These are phyloP conservation scores for Lytechinus variegatus DNA, from an alignment of 35 echinoderm and acorn worm genomes.

Conservation along the genomic window DNA sequence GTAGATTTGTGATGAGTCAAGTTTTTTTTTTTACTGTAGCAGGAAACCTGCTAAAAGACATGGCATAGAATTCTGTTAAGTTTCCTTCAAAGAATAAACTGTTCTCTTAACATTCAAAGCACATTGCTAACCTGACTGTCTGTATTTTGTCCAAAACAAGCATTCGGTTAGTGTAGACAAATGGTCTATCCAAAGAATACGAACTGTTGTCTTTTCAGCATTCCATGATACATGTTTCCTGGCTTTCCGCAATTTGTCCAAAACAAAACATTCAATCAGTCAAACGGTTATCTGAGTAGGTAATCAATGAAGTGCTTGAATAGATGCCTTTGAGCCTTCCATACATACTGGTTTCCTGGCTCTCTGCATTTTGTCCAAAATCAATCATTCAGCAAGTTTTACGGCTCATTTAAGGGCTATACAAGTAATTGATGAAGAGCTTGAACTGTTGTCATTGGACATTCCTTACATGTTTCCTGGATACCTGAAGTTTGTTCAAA, in stretches of 20 bases:
- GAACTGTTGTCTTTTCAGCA: neutral
- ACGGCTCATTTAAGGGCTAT: too few relatives aligned
- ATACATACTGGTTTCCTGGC: neutral
- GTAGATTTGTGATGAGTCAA: too few relatives aligned
- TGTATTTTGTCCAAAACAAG: neutral
- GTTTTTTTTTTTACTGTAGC: too few relatives aligned
- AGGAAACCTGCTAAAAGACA: too few relatives aligned
- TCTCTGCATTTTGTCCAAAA: neutral
- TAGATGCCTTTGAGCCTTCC: neutral
- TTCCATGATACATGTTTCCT: neutral
- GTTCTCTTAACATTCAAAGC: neutral
- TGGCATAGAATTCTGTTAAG: too few relatives aligned
- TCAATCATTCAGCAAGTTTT: neutral
- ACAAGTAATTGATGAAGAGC: too few relatives aligned
- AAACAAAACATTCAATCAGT: neutral
- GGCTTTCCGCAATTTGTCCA: neutral
- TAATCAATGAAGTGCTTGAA: too few relatives aligned
- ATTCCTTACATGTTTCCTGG: neutral
- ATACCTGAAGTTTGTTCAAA: neutral
- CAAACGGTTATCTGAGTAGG: neutral
- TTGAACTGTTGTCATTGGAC: neutral
- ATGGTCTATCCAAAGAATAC: neutral
- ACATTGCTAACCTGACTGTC: neutral
- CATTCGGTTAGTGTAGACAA: neutral
- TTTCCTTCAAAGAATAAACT: too few relatives aligned